Conservation (phyloP, 1,140 invertebrate genomes). For the Drosophila hydei region DNA sequence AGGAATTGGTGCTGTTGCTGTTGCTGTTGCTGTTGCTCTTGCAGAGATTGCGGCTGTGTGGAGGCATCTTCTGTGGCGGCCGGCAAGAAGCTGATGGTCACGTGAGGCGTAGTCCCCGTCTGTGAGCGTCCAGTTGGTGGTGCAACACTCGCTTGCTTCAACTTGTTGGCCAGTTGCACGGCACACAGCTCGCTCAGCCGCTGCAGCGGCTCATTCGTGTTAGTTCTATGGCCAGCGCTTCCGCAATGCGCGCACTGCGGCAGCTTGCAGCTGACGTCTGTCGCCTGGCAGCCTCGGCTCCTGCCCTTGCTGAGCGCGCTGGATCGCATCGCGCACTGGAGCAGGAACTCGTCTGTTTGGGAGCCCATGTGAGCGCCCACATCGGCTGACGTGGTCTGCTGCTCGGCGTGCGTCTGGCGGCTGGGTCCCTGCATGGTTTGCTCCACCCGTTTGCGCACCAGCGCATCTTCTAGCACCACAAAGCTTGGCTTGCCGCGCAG, state of each 20-base stretch:
- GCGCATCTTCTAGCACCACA: constrained; percentile 50
- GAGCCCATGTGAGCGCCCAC: constrained; percentile 40
- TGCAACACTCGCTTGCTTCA: not conserved
- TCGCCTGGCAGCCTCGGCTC: constrained; percentile 31
- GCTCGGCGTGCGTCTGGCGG: constrained; percentile 37
- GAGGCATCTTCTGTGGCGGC: not conserved
- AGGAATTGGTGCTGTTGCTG: constrained; percentile 6
- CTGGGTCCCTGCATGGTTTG: constrained; percentile 22
- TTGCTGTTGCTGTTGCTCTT: constrained; percentile 1
- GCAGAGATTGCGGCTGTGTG: not conserved
- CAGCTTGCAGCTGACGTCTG: not conserved
- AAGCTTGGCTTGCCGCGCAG: constrained; percentile 49
- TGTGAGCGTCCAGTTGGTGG: too few relatives aligned
- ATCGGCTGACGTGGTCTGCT: constrained; percentile 43
- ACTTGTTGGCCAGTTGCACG: constrained; percentile 1
- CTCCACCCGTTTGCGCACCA: constrained; percentile 25
- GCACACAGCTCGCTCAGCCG: not conserved
- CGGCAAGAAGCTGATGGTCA: constrained; percentile 47
- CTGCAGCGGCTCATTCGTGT: not conserved
- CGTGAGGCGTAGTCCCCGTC: constrained; percentile 12
- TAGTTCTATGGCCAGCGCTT: not conserved
- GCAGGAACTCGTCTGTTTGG: constrained; percentile 46
- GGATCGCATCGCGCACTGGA: constrained; percentile 19
- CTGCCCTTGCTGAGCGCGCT: not conserved
- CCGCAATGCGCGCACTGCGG: not conserved